Percentiles rank a stretch among this genome's conserved stretches.
These are phyloP conservation scores for Scrobipalpa atriplicella DNA, from an alignment of 2,888 invertebrate genomes.

Conservation along the genomic window DNA sequence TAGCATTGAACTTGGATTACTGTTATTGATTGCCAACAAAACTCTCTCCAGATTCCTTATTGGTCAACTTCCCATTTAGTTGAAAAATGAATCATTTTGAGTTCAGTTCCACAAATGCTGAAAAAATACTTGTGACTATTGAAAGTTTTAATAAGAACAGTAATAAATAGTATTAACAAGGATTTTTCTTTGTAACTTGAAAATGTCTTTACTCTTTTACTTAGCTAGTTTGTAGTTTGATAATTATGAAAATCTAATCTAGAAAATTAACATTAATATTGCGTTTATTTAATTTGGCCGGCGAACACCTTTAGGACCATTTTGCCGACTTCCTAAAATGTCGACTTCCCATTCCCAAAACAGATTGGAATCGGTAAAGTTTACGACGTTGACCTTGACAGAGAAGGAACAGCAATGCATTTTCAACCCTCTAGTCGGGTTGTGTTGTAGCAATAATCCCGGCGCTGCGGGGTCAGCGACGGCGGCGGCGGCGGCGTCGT, in stretches of 20 bases:
- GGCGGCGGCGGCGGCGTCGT: slow-evolving; percentile 59
- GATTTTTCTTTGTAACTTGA: no score
- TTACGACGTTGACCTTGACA: slow-evolving; percentile 70
- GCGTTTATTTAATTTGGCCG: slow-evolving; percentile 2
- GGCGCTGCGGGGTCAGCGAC: slow-evolving; percentile 57
- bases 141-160: no score
- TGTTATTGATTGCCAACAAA: background rate
- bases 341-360: no score
- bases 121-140: no score
- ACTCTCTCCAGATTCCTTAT: slow-evolving; percentile 5
- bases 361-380: slow-evolving; percentile 29
- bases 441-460: slow-evolving; percentile 69
- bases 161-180: no score
- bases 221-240: background rate
- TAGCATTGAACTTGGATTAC: slow-evolving; percentile 17
- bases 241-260: no score
- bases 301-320: no score
- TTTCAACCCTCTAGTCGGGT: slow-evolving; percentile 73
- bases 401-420: slow-evolving; percentile 64
- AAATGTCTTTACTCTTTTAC: no score
- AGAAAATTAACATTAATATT: background rate
- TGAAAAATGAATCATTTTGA: background rate
- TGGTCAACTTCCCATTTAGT: background rate
- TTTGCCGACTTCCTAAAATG: no score
- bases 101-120: background rate